Evolutionary conservation across 2,797 vertebrate genomes (phyloP), one percentile per base, ranked within the genome.

Genomic region (Tapirus indicus): DNA sequence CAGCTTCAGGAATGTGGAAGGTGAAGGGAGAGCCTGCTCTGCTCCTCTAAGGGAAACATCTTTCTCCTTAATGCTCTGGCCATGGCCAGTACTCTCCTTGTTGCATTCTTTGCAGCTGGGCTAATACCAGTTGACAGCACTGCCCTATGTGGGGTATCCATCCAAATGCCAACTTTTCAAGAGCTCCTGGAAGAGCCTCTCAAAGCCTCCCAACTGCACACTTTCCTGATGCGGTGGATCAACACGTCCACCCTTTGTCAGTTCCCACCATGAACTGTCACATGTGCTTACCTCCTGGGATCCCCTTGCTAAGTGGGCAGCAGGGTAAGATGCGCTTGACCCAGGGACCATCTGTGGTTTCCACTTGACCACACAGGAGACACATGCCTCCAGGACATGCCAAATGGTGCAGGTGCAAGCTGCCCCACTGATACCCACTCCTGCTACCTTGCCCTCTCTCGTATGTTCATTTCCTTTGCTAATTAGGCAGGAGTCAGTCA

Each of bases 31-130:
- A 35, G 44, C 8, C 6, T 4, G 3, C 10, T 77, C 77, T 83
- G 14, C 20, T 47, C 25, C 44, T 84, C 16, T 4, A 2, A 2
- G 56, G 27, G n/a, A 6, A 62, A 29, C 0, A 0, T 13, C 27
- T 93, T 89, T 91, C 54, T 93, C 35, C 14, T 78, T 47, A 10
- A 14, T 7, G 27, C 84, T 62, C 10, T 90, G 47, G 56, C 35
- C 25, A 47, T 8, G 54, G 72, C 2, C 35, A 56, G 32, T 21
- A 1, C 5, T 44, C 62, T 79, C 2, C 41, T 54, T n/a, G 4
- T 47, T 58, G 38, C 14, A 66, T 13, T n/a, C 60, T 85, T 78
- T 25, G 35, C 1, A 32, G 44, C 35, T 77, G 16, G 77, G 29
- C 0, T 62, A 38, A 27, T 0, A 4, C 38, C 12, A 54, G 29